Base-by-base conservation (phyloP, 1,140 invertebrate genomes). In the Brachionus manjavacas region DNA sequence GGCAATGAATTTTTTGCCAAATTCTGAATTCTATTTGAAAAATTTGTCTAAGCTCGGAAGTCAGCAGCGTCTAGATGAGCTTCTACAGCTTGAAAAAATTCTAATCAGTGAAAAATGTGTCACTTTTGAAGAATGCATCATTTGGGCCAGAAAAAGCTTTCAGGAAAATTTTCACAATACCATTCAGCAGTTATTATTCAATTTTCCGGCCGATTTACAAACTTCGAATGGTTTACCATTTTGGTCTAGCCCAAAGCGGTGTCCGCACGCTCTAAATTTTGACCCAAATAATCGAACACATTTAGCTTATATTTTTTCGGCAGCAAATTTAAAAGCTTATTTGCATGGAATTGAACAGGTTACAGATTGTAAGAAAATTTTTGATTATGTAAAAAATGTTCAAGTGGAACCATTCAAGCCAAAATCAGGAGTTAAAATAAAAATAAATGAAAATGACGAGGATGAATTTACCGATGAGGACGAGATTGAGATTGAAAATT, bases 171-270 rank as follows among this genome's bases (percentile, higher is more conserved):
- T 95, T 89, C 92, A 92, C 86, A 97, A 98, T 91, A 95, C 96
- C 89, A 99, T 99, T 86, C 92, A 93, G 86, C 97, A 99, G 89
- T 91, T 99, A 74, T 91, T 99, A 2, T 98, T 94, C 90, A 99
- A 98, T 90, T 99, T 99, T 91, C 97, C 97, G 23, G 92, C 94
- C 2, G 94, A 98, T 89, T 95, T 97, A 90, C 91, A 94, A 20
- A 92, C 91, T 20, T 95, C 92, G 87, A 88, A 90, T 49, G 97
- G 97, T 2, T 94, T 96, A 79, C 94, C 94, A 1, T 99, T 99
- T 90, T 99, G 97, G 97, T 98, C 96, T 0, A 95, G 95, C n/a
- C 95, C 96, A 0, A 99, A 99, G 90, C 92, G 96, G 64, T 99
- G 97, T 88, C 97, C 97, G 0, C 92, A 93, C 86, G 92, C 95